Evolutionary conservation across 2,797 vertebrate species (phyloP), one percentile per base, ranked within the genome.

Genomic region (Chrosomus eos): DNA sequence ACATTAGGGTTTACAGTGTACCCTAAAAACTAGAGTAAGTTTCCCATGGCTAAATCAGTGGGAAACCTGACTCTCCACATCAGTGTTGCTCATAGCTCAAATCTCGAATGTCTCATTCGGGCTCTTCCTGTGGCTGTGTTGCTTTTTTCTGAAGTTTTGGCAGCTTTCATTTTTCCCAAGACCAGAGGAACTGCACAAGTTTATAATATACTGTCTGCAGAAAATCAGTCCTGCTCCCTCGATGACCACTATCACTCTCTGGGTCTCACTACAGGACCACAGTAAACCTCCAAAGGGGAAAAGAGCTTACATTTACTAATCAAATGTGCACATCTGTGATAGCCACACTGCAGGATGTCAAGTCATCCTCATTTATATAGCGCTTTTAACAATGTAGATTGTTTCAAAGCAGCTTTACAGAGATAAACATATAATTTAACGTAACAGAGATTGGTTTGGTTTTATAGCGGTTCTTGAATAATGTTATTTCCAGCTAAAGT

Each of bases 51-150:
- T 84, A 84, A 82, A 87, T 87, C 84, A 76, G 81, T 51, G 71
- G 45, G 84, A 89, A 86, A 82, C 23, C 38, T 10, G 76, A 85
- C 73, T 51, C 67, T 45, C 45, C 45, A 60, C 51, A 77, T 64
- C 66, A 21, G 76, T 58, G 83, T 68, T 55, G 76, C 77, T 81
- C 66, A 81, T 84, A 77, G 78, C 79, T 74, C 53, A 74, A 68
- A 16, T 88, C 91, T 90, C 92, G 66, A 76, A 82, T 91, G 90
- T 91, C 91, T 90, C 90, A 71, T 91, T 89, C 87, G 88, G 91
- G 90, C 84, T 87, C 62, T 83, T 86, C 85, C 88, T 91, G 88
- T 92, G 90, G 85, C 87, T 79, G 89, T 82, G 88, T 83, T 90
- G 90, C 85, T 90, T 91, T 90, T 92, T 88, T 89, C 81, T 82